phyloP scores from a whole-genome alignment of 2,113 vertebrate species.

The Zingel zingel region DNA sequence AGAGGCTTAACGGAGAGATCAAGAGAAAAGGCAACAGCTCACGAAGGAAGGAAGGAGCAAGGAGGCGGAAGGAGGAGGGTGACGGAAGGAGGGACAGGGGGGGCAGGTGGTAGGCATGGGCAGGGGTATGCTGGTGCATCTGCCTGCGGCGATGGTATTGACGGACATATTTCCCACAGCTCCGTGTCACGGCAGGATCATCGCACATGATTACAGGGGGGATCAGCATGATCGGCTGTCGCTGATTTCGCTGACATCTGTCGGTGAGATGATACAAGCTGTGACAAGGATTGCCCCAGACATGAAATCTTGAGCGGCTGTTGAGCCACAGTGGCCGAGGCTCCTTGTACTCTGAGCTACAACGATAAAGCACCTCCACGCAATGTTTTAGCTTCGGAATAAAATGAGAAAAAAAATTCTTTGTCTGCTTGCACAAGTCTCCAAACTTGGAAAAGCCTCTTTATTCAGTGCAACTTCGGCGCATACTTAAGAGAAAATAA shows the following conservation, averaged over 20 bases:
- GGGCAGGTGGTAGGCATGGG: constrained; percentile 50
- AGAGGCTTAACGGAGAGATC: constrained; percentile 58
- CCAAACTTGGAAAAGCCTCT: background rate
- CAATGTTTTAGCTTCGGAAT: background rate
- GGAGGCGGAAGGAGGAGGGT: background rate
- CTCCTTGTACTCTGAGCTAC: background rate
- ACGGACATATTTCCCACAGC: constrained; percentile 79
- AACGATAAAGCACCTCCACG: background rate
- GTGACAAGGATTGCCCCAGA: constrained; percentile 90
- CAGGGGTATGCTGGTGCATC: constrained; percentile 64
- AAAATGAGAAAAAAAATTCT: background rate
- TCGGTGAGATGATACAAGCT: constrained; percentile 90
- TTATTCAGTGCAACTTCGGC: rapidly evolving
- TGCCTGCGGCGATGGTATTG: constrained; percentile 60
- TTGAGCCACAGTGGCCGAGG: constrained; percentile 72
- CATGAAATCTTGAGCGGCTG: constrained; percentile 83
- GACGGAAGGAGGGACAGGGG: background rate
- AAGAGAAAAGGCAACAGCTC: constrained; percentile 40
- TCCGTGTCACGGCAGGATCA: constrained; percentile 85
- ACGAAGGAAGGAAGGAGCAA: background rate
- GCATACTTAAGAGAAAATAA: background rate
- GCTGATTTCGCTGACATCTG: constrained; percentile 95
- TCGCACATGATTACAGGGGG: constrained; percentile 85
- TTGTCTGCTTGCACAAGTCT: constrained; percentile 30
- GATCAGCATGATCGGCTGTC: constrained; percentile 94